Evolutionary conservation across 2,888 invertebrate genomes (phyloP).

Genomic region (Perithous albicinctus): DNA sequence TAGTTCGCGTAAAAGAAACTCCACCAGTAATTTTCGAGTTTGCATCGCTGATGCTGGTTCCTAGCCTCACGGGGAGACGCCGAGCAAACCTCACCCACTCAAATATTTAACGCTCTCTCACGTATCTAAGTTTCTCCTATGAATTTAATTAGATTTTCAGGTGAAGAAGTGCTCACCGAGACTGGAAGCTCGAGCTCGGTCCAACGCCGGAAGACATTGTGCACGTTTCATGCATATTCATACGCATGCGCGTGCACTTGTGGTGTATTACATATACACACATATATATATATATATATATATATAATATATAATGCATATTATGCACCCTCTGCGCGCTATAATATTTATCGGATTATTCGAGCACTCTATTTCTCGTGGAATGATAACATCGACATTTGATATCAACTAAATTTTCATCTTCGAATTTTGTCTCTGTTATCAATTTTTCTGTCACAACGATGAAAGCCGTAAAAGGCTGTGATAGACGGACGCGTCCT

Average conservation of each 20-base stretch:
- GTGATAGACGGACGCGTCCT: background rate
- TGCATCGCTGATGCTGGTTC: background rate
- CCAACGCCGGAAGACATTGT: background rate
- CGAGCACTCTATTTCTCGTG: background rate
- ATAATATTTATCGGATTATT: conserved; percentile 33
- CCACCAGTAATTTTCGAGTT: conserved; percentile 20
- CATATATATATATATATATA: too few species aligned
- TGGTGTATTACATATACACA: background rate
- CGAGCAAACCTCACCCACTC: conserved; percentile 17
- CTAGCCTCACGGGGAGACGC: background rate
- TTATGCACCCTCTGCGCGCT: conserved; percentile 14
- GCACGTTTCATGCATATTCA: conserved; percentile 28
- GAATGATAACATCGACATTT: background rate
- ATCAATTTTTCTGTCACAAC: background rate
- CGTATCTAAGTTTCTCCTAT: conserved; percentile 20
- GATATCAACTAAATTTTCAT: background rate
- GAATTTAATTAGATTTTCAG: conserved; percentile 51
- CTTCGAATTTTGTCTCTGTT: background rate
- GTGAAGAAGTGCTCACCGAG: conserved; percentile 15
- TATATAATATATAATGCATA: background rate
- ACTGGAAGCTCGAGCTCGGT: background rate
- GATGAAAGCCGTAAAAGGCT: background rate
- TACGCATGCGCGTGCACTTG: conserved; percentile 23
- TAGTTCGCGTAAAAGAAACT: conserved; percentile 26
- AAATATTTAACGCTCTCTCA: conserved; percentile 45